Evolutionary conservation across 2,797 vertebrate genomes (phyloP).

Genomic region (Periophthalmus magnuspinnatus): DNA sequence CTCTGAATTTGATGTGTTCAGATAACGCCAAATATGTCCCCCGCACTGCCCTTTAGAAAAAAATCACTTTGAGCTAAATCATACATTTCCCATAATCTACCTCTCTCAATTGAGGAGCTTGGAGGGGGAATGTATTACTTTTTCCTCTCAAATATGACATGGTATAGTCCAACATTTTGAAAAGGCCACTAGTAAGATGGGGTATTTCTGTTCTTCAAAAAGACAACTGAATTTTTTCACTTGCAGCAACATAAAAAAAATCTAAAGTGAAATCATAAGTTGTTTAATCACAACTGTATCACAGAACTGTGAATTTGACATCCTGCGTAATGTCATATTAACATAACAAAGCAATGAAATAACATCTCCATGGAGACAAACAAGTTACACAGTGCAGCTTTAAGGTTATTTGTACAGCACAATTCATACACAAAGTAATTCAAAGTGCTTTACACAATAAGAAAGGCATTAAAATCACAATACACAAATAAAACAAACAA

Average conservation of each 20-base stretch:
- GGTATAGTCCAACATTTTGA: slow-evolving; percentile 56
- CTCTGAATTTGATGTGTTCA: slow-evolving; percentile 50
- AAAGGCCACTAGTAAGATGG: slow-evolving; percentile 48
- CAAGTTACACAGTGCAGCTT: too few species aligned
- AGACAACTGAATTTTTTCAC: slow-evolving; percentile 21
- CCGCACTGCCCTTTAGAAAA: slow-evolving; percentile 55
- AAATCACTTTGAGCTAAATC: slow-evolving; percentile 56
- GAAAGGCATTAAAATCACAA: too few species aligned
- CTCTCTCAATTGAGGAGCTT: slow-evolving; percentile 49
- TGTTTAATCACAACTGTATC: slow-evolving; percentile 47
- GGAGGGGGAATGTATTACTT: slow-evolving; percentile 45
- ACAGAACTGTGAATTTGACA: slow-evolving; percentile 31
- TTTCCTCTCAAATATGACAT: slow-evolving; percentile 54
- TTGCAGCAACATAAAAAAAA: slow-evolving; percentile 38
- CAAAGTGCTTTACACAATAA: too few species aligned
- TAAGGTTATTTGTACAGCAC: too few species aligned
- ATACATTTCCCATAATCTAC: slow-evolving; percentile 48
- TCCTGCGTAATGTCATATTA: too few species aligned
- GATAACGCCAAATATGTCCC: slow-evolving; percentile 48
- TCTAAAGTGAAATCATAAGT: slow-evolving; percentile 26
- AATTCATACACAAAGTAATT: too few species aligned
- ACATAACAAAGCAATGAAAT: too few species aligned
- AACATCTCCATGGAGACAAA: too few species aligned
- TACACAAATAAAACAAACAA: too few species aligned
- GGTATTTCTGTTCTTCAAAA: slow-evolving; percentile 51